These are phyloP conservation scores for Sapayoa aenigma DNA, from an alignment of 2,113 vertebrate species.

Conservation along the genomic window DNA sequence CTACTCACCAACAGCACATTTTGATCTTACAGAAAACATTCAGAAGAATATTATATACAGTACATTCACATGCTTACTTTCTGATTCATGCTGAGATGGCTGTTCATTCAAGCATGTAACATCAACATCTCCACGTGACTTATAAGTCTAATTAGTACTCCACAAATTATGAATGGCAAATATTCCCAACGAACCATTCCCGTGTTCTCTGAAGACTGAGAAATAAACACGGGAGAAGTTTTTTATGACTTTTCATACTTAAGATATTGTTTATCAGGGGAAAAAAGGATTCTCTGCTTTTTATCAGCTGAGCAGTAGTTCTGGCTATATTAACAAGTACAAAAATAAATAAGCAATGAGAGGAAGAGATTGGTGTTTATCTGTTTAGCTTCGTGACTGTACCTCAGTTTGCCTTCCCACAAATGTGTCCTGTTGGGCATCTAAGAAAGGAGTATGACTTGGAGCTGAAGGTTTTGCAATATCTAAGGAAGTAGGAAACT, in stretches of 20 bases:
- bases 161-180: slow-evolving; percentile 33
- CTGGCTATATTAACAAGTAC: background rate
- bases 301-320: background rate
- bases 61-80: background rate
- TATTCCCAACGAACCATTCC: background rate
- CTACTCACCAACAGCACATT: background rate
- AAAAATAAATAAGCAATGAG: background rate
- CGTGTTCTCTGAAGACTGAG: background rate
- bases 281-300: background rate
- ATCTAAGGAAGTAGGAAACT: background rate
- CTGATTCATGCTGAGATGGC: slow-evolving; percentile 28
- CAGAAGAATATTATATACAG: slow-evolving; percentile 1
- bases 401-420: background rate
- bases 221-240: background rate
- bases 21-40: background rate
- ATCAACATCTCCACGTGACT: background rate
- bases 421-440: background rate
- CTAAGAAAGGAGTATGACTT: background rate
- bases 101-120: slow-evolving; percentile 30
- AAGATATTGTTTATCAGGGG: background rate
- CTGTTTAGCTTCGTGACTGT: background rate
- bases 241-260: background rate
- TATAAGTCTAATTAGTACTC: background rate
- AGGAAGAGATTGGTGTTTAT: background rate
- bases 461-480: background rate